phyloP scores from a whole-genome alignment of 2,888 invertebrate genomes.

The Rhamnusium bicolor region DNA sequence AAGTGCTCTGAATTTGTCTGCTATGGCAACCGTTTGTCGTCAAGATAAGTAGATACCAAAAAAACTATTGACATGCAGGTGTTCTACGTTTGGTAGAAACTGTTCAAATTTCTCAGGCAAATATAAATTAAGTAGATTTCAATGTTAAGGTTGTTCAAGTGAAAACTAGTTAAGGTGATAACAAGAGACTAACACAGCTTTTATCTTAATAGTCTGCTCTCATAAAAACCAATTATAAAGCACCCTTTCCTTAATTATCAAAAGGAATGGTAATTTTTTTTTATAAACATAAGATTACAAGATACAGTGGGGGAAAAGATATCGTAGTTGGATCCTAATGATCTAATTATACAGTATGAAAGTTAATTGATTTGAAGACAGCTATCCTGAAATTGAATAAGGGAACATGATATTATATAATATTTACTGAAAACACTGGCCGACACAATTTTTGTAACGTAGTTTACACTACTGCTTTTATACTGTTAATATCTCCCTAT shows the following conservation, averaged over 20 bases:
- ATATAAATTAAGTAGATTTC: slow-evolving; percentile 25
- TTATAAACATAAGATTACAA: neutral
- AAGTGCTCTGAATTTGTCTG: no score
- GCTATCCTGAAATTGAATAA: neutral
- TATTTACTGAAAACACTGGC: no score
- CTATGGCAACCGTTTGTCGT: neutral
- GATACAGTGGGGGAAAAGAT: slow-evolving; percentile 5
- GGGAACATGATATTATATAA: no score
- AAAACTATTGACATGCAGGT: neutral
- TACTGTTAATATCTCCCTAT: no score
- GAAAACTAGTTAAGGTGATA: slow-evolving; percentile 22
- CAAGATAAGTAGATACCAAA: neutral
- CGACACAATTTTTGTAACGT: no score
- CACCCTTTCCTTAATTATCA: slow-evolving; percentile 35
- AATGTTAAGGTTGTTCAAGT: slow-evolving; percentile 14
- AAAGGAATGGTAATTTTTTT: slow-evolving; percentile 39
- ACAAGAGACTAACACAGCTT: neutral
- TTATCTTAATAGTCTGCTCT: slow-evolving; percentile 6
- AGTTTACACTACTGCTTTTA: no score
- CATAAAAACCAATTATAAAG: slow-evolving; percentile 9
- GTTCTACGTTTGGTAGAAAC: neutral
- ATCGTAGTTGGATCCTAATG: neutral
- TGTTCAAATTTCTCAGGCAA: slow-evolving; percentile 7
- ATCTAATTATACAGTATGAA: slow-evolving; percentile 5
- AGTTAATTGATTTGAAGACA: neutral